Conservation (phyloP, 2,113 vertebrate genomes). For the Nanorana parkeri region DNA sequence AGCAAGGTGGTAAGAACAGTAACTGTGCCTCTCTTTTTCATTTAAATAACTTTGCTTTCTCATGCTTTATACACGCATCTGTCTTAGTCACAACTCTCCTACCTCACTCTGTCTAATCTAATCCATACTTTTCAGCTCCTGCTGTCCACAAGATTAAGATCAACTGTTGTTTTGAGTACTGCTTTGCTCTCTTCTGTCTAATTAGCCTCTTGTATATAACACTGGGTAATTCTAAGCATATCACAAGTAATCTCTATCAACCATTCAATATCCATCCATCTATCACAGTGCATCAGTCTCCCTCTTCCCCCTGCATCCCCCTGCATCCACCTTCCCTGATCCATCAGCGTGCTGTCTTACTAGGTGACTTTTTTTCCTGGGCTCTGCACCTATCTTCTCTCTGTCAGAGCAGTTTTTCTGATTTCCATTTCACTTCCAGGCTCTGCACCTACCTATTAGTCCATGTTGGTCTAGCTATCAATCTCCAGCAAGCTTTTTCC, state of each 20-base stretch:
- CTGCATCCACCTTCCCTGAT: conserved; percentile 33
- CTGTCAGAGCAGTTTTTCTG: conserved; percentile 52
- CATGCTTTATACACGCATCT: conserved; percentile 14
- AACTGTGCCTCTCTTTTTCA: not conserved
- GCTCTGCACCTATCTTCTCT: conserved; percentile 45
- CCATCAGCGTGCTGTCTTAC: conserved; percentile 42
- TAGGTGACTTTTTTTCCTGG: conserved; percentile 41
- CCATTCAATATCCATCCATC: conserved; percentile 34
- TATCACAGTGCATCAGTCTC: conserved; percentile 18
- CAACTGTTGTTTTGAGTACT: conserved; percentile 43
- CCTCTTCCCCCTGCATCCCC: not conserved
- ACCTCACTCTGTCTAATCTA: conserved; percentile 38
- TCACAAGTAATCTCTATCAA: conserved; percentile 53
- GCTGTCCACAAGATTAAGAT: conserved; percentile 49
- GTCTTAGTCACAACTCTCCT: conserved; percentile 33
- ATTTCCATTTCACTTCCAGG: conserved; percentile 45
- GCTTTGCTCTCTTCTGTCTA: conserved; percentile 10
- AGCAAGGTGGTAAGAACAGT: not conserved
- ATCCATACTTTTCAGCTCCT: conserved; percentile 41
- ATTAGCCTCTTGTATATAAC: conserved; percentile 49
- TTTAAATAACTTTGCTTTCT: conserved; percentile 29
- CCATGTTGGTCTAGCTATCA: conserved; percentile 52
- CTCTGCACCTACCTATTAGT: conserved; percentile 56
- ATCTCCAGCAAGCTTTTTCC: conserved; percentile 40
- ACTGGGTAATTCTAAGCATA: conserved; percentile 37